Evolutionary conservation across 64 coral and sea anemone genomes (phyloP).

Genomic region (Stichodactyla mertensii): DNA sequence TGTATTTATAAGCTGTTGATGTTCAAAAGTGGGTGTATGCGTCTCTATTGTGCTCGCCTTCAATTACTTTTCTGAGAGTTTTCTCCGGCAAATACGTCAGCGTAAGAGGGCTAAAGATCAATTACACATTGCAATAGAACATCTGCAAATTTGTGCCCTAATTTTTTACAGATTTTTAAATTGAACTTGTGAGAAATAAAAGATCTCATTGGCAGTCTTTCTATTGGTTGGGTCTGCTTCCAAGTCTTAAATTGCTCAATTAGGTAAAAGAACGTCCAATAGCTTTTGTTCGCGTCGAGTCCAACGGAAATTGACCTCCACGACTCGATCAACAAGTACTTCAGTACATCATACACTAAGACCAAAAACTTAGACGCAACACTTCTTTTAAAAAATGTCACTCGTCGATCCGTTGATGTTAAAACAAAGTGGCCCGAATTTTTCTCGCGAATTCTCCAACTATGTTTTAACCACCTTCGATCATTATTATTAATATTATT

Average conservation of each 20-base stretch:
- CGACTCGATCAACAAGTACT: background rate
- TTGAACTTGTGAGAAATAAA: slow-evolving; percentile 4
- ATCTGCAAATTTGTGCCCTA: background rate
- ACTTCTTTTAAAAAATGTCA: background rate
- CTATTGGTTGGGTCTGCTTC: background rate
- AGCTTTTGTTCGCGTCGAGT: background rate
- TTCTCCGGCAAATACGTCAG: slow-evolving; percentile 6
- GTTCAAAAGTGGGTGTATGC: background rate
- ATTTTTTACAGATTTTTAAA: slow-evolving; percentile 16
- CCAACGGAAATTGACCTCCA: background rate
- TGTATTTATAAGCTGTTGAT: slow-evolving; percentile 7
- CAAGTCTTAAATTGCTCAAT: slow-evolving; percentile 10
- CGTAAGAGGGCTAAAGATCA: background rate
- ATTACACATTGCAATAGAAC: background rate
- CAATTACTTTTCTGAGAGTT: slow-evolving; percentile 11
- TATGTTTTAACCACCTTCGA: background rate
- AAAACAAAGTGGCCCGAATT: background rate
- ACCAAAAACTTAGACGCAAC: background rate
- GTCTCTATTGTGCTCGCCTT: background rate
- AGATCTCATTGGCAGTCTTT: background rate
- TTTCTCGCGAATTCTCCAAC: background rate
- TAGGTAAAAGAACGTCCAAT: slow-evolving; percentile 1
- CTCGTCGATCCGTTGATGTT: background rate
- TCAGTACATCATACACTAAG: background rate
- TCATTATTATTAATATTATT: background rate